These are phyloP conservation scores for Luehdorfia chinensis DNA, from an alignment of 1,140 invertebrate genomes.

Conservation along the genomic window DNA sequence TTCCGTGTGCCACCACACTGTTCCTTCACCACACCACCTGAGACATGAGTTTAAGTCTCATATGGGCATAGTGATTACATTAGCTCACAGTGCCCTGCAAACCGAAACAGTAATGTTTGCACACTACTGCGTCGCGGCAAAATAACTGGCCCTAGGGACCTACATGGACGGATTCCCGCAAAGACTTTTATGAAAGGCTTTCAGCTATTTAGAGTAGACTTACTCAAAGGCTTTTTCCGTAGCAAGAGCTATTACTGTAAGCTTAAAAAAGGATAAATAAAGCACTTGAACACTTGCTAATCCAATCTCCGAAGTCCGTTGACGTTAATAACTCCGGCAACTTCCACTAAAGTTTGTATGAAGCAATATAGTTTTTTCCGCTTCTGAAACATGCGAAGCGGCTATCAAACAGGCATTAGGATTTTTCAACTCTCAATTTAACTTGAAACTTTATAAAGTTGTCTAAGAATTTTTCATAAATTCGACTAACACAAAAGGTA, in stretches of 20 bases:
- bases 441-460: slow-evolving; percentile 24
- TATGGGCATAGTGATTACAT: too few relatives aligned
- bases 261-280: slow-evolving; percentile 12
- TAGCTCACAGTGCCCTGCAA: too few relatives aligned
- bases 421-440: slow-evolving; percentile 41
- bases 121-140: too few relatives aligned
- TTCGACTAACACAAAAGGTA: background rate
- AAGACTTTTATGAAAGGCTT: background rate
- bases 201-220: too few relatives aligned
- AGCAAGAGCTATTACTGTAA: slow-evolving; percentile 10
- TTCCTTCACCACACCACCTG: too few relatives aligned
- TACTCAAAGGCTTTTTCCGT: too few relatives aligned
- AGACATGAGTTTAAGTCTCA: too few relatives aligned
- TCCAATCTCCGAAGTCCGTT: slow-evolving; percentile 11
- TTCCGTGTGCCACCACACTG: too few relatives aligned
- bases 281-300: slow-evolving; percentile 15
- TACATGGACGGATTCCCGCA: too few relatives aligned
- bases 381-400: slow-evolving; percentile 38
- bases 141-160: too few relatives aligned
- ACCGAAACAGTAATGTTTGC: too few relatives aligned
- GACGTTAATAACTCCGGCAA: slow-evolving; percentile 25
- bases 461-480: slow-evolving; percentile 5
- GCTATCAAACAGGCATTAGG: slow-evolving; percentile 45
- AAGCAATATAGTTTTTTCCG: slow-evolving; percentile 38
- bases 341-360: slow-evolving; percentile 23